Base-by-base conservation (phyloP, 2,888 invertebrate genomes). In the Eugnorisma glareosa region DNA sequence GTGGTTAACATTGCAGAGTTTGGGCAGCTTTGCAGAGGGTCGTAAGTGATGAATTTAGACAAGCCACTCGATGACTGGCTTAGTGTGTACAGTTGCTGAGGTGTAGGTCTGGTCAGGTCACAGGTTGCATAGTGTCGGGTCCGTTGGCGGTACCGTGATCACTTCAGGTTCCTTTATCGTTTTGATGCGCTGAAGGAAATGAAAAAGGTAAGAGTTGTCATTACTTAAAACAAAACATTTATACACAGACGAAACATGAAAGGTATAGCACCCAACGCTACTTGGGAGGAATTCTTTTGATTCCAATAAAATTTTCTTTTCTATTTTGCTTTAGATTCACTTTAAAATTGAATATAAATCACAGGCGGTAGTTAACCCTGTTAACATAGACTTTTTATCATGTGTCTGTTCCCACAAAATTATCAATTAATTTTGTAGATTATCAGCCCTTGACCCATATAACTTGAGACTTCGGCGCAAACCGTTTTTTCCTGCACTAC, bases 41-140 rank as follows among this genome's bases (percentile, higher is more conserved):
- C 15, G 21, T 48, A 18, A 3, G 18, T 31, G 35, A 15, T 31
- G 51, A 73, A 73, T 67, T 67, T 90, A 97, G 8, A 97, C 97
- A 28, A 97, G 95, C 97, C 97, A 97, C 90, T 97, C 96, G 43
- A 96, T 87, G 40, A 93, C 91, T 43, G 94, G 93, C 81, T 94
- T 94, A 35, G 88, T 87, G 67, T 87, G 88, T 73, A 89, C 84
- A n/a, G 89, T 86, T 68, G 89, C 77, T 73, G 89, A 79, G 86
- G 84, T 83, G 80, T 79, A 79, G 74, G 77, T 67, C 77, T 82
- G 84, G 77, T 91, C 90, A 89, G 95, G 96, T 96, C 96, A 96
- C 96, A 96, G 96, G 86, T 90, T 94, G 93, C 93, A 96, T 0
- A 95, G 88, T 0, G 93, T 91, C 2, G 94, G 83, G 76, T 96